A percentile compares a stretch with the other conserved stretches of the same genome.
Conservation (phyloP, 2,113 vertebrate species). For the Raphicerus campestris region DNA sequence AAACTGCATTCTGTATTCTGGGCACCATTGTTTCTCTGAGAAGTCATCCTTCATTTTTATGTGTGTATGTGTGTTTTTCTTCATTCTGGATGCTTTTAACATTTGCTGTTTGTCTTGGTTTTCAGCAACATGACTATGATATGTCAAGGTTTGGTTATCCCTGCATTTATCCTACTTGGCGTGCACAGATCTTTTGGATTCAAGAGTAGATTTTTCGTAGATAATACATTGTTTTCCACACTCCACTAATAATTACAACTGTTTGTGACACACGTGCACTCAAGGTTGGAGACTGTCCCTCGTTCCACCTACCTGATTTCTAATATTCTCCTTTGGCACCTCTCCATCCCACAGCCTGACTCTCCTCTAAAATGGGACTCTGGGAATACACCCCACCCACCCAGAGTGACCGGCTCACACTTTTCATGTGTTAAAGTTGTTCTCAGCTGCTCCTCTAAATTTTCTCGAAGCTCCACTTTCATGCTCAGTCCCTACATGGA, state of each 20-base stretch:
- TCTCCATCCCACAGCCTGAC: neutral
- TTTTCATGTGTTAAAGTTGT: neutral
- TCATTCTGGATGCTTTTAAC: neutral
- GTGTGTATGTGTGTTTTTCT: neutral
- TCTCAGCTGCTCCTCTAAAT: neutral
- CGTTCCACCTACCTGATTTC: neutral
- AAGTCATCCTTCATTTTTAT: neutral
- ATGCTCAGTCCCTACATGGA: neutral
- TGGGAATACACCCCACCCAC: neutral
- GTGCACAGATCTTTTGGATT: neutral
- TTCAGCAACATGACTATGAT: neutral
- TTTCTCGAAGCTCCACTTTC: neutral
- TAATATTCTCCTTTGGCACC: neutral
- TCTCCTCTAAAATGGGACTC: neutral
- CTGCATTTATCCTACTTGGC: neutral
- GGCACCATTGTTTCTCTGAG: neutral
- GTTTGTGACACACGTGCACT: neutral
- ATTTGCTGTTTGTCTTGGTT: neutral
- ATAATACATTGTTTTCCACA: neutral
- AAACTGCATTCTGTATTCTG: neutral
- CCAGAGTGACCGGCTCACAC: neutral
- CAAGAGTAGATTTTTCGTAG: neutral
- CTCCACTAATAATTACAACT: neutral
- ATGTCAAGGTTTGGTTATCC: neutral
- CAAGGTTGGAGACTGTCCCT: neutral